phyloP scores from a whole-genome alignment of 1,140 invertebrate genomes.

The Lasaia peninsularis region DNA sequence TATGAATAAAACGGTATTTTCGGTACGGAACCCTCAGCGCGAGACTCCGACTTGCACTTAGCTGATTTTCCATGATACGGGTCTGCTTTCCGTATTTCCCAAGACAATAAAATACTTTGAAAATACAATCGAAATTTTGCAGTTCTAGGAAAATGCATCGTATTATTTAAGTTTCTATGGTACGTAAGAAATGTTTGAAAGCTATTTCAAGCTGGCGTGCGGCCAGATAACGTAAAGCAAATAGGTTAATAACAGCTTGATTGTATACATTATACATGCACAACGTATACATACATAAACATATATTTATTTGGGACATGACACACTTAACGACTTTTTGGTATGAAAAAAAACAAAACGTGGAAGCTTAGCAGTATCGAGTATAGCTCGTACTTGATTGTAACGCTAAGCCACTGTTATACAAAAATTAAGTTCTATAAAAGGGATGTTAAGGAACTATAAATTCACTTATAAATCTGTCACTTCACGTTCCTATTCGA shows the following conservation, averaged over 20 bases:
- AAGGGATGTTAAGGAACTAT: too few relatives aligned
- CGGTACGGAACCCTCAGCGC: too few relatives aligned
- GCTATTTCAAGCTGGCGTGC: neutral
- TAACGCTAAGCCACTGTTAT: too few relatives aligned
- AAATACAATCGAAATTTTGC: neutral
- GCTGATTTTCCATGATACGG: too few relatives aligned
- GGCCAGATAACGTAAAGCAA: neutral
- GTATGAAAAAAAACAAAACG: neutral
- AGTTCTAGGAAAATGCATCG: slow-evolving; percentile 1
- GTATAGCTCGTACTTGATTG: too few relatives aligned
- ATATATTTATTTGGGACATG: neutral
- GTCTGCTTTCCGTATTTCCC: slow-evolving; percentile 3
- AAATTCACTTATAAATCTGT: too few relatives aligned
- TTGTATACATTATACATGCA: slow-evolving; percentile 1
- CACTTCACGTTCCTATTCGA: too few relatives aligned
- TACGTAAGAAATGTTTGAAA: slow-evolving; percentile 9
- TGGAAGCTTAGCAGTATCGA: too few relatives aligned
- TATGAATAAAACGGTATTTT: too few relatives aligned
- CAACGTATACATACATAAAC: neutral
- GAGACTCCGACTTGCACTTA: too few relatives aligned
- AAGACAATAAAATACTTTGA: slow-evolving; percentile 2
- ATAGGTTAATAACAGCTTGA: slow-evolving; percentile 5
- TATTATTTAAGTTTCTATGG: neutral
- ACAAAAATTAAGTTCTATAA: too few relatives aligned
- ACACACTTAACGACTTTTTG: neutral